Conservation (phyloP, 1,140 invertebrate species). For the Hycleus cichorii region DNA sequence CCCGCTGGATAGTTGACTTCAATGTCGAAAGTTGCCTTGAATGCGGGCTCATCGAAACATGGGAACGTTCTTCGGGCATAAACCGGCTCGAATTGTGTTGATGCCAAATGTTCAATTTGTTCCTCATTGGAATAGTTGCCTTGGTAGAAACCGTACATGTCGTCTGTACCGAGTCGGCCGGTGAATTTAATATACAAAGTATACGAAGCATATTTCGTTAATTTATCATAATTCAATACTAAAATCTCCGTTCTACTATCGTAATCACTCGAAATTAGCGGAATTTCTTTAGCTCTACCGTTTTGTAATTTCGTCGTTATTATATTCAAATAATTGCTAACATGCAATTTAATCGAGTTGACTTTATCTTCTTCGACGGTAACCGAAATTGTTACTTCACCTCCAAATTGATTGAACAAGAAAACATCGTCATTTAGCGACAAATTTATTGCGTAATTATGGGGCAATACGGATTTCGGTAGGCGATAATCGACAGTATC, state of each 20-base stretch:
- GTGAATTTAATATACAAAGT: not conserved
- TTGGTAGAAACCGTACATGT: conserved; percentile 26
- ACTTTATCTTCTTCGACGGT: not conserved
- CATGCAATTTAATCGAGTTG: not conserved
- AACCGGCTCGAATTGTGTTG: conserved; percentile 71
- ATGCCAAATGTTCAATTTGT: conserved; percentile 47
- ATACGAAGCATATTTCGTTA: no score
- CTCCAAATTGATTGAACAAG: not conserved
- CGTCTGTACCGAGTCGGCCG: not conserved
- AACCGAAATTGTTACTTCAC: not conserved
- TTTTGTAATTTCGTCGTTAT: no score
- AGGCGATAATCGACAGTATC: no score
- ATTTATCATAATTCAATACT: no score
- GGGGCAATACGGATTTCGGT: no score
- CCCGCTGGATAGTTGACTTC: conserved; percentile 46
- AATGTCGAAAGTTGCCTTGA: conserved; percentile 66
- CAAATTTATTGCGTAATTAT: conserved; percentile 4
- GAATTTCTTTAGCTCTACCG: no score
- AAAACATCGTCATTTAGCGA: not conserved
- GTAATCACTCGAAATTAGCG: no score
- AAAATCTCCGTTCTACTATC: no score
- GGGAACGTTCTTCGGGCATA: conserved; percentile 74
- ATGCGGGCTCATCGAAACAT: conserved; percentile 76
- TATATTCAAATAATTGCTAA: not conserved
- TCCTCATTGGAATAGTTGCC: conserved; percentile 32